Evolutionary conservation across 2,797 vertebrate species (phyloP), one percentile per base, ranked within the genome.

Genomic region (Eurystomus glaucurus): DNA sequence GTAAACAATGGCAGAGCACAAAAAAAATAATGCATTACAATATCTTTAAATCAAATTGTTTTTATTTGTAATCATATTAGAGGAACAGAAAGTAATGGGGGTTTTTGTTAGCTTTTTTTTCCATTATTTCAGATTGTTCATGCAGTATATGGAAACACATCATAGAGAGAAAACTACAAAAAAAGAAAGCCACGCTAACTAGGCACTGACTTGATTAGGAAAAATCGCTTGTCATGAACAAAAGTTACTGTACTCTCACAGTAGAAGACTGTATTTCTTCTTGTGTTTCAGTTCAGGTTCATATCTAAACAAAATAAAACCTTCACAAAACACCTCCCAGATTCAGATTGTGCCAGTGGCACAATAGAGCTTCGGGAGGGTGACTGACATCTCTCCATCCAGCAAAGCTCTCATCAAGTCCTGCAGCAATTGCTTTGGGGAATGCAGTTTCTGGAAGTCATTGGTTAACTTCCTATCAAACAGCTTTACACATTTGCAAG

Each of bases 361-460:
- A 62, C 84, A 54, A 74, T 21, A 18, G 64, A 68, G 60, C 39
- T 70, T 43, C 2, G 0, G 18, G 28, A 76, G n/a, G 7, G 39
- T 21, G 22, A 5, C 41, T 0, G 23, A 7, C 5, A 9, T 22
- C 74, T 51, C 48, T 31, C 69, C 2, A 0, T 8, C n/a, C 71
- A 68, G 68, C 54, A 55, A 37, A 93, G 50, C 39, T 60, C 41
- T 39, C 5, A 0, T 15, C 0, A 0, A 65, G 46, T 60, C 57
- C 64, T 85, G 48, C 2, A 1, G 66, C 45, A 25, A 17, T 60
- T 50, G 37, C 65, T 57, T 4, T 12, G 0, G 41, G 48, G 46
- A 68, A 16, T 3, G 41, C 51, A 57, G 23, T 6, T 28, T 39
- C 78, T 87, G 71, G 84, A 65, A 90, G 64, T 10, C 81, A 78